Evolutionary conservation across 2,888 invertebrate genomes (phyloP), one percentile per base, ranked within the genome.

Genomic region (Ophion ventricosus): DNA sequence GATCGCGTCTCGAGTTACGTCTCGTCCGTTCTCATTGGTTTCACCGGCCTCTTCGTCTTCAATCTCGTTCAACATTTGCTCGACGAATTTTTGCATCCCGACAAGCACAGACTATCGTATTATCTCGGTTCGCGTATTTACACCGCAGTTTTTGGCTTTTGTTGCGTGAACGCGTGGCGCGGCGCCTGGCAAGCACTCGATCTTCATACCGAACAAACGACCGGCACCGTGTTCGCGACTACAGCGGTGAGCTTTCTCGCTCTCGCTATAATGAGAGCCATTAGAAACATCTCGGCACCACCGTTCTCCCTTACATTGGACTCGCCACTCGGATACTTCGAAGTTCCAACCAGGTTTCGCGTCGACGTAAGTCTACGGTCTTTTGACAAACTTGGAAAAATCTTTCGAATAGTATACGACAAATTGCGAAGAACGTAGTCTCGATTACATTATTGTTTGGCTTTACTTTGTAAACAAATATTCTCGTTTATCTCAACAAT

Each of bases 111-210:
- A 83, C 93, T 96, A 77, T 94, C 95, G 72, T 97, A 96, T 93
- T 97, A 96, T 90, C 92, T 96, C 79, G 92, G 95, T 78, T 97
- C 97, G 86, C 94, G 98, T 78, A 87, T 96, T 40, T 98, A 97
- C 92, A 97, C 98, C 23, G 94, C 95, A 84, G 92, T 96, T 87
- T 97, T 96, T 90, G 97, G 96, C 10, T 95, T 97, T 88, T 96
- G 96, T 85, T 97, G 97, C 92, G 97, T 98, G 63, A 97, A 97
- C 90, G 97, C 97, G 83, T 98, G 98, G 98, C 95, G 98, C 10
- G 98, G 98, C 1, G 95, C 96, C 64, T 98, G 98, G 98, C 95
- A 95, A 88, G 94, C 96, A 70, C 94, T 97, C 89, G 97, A 97
- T 91, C 94, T 96, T 91, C 95, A 96, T 89, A 96, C 96, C 56